Evolutionary conservation across 2,797 vertebrate species (phyloP).

Genomic region (Artibeus lituratus): DNA sequence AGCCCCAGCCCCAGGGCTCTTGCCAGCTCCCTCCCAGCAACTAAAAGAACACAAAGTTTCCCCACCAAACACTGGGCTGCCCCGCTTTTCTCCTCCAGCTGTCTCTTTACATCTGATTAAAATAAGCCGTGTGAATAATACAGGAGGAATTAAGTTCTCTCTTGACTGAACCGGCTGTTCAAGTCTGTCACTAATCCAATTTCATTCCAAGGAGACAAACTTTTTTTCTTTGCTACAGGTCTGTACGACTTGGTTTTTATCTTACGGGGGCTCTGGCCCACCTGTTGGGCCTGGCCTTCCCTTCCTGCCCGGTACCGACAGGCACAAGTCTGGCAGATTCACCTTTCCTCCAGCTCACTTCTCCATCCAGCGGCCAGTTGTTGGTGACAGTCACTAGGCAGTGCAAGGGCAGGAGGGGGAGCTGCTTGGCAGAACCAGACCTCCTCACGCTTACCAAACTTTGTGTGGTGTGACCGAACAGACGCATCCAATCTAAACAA

Average conservation of each 20-base stretch:
- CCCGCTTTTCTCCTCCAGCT: slow-evolving; percentile 2
- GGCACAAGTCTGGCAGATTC: not conserved
- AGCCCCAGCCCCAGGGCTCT: not conserved
- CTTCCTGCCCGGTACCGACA: not conserved
- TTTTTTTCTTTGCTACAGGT: not conserved
- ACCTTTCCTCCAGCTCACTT: not conserved
- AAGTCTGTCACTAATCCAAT: slow-evolving; percentile 2
- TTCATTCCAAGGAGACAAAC: not conserved
- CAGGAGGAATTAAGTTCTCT: slow-evolving; percentile 52
- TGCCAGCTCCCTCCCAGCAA: not conserved
- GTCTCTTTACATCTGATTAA: slow-evolving; percentile 28
- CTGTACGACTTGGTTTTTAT: not conserved
- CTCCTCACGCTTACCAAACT: not conserved
- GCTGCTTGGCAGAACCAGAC: not conserved
- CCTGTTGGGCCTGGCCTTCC: not conserved
- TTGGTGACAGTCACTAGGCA: not conserved
- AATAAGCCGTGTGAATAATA: not conserved
- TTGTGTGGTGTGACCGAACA: not conserved
- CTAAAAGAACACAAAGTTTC: not conserved
- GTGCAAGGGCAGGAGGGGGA: not conserved
- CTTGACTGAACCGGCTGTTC: slow-evolving; percentile 28
- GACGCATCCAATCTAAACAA: not conserved
- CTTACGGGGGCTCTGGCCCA: not conserved
- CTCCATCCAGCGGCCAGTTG: not conserved
- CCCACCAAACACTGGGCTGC: not conserved